phyloP scores from a whole-genome alignment of 2,888 invertebrate genomes.

The Pachycephus smyrnensis region DNA sequence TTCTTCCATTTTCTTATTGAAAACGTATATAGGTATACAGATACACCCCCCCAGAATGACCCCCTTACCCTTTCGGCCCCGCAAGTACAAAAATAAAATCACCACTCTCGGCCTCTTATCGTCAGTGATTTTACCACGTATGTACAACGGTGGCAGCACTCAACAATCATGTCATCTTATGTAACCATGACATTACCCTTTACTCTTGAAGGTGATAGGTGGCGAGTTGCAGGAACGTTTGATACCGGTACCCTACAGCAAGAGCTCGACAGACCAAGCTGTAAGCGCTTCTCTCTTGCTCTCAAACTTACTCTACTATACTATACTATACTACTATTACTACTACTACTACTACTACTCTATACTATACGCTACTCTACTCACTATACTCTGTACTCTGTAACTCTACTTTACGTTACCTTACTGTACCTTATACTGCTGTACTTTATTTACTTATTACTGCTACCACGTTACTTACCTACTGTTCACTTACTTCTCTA shows the following conservation, averaged over 20 bases:
- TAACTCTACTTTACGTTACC: no score
- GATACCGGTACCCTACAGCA: constrained; percentile 99
- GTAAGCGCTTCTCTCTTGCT: constrained; percentile 84
- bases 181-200: constrained; percentile 84
- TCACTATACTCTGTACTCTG: neutral
- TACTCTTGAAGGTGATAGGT: constrained; percentile 99
- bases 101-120: neutral
- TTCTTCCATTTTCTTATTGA: no score
- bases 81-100: neutral
- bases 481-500: no score
- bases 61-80: neutral
- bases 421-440: neutral
- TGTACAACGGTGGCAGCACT: neutral
- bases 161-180: constrained; percentile 59
- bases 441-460: neutral
- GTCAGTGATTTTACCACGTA: neutral
- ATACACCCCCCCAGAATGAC: no score
- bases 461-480: neutral
- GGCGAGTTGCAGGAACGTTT: constrained; percentile 99
- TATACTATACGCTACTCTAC: constrained; percentile 15
- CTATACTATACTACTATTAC: constrained; percentile 18
- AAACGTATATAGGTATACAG: no score
- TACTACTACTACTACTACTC: constrained; percentile 58
- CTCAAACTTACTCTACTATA: constrained; percentile 70
- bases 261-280: constrained; percentile 99